A percentile compares a stretch with the other conserved stretches of the same genome.
Conservation (phyloP, 2,797 vertebrate species). For the Picus viridis region DNA sequence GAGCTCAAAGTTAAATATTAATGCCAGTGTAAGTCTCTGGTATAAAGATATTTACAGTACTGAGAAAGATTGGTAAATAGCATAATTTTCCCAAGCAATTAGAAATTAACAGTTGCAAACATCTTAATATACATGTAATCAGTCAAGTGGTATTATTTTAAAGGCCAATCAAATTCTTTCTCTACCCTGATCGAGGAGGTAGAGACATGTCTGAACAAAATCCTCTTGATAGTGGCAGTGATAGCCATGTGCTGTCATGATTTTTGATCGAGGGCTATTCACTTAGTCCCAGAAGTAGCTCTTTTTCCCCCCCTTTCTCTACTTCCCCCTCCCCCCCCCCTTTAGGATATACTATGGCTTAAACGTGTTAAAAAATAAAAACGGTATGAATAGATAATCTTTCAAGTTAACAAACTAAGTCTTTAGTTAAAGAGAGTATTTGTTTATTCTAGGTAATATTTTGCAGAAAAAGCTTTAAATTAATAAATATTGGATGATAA, state of each 20-base stretch:
- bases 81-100: not conserved
- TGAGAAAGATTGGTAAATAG: not conserved
- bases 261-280: not conserved
- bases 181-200: not conserved
- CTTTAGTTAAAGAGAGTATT: not conserved
- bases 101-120: not conserved
- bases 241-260: not conserved
- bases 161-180: not conserved
- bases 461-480: not conserved
- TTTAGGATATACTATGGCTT: not conserved
- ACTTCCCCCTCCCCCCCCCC: too few species aligned
- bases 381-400: not conserved
- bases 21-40: not conserved
- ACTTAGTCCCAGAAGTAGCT: not conserved
- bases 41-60: not conserved
- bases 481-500: not conserved
- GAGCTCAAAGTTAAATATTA: not conserved
- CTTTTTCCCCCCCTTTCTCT: too few species aligned
- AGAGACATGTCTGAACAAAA: conserved; percentile 8
- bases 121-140: not conserved
- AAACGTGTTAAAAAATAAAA: not conserved
- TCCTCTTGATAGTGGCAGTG: not conserved
- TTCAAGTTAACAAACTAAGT: not conserved
- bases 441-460: not conserved
- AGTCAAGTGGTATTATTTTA: not conserved